Percentiles rank a stretch among this genome's conserved stretches.
Evolutionary conservation across 2,797 vertebrate species (phyloP).

Genomic region (Glossophaga mutica): DNA sequence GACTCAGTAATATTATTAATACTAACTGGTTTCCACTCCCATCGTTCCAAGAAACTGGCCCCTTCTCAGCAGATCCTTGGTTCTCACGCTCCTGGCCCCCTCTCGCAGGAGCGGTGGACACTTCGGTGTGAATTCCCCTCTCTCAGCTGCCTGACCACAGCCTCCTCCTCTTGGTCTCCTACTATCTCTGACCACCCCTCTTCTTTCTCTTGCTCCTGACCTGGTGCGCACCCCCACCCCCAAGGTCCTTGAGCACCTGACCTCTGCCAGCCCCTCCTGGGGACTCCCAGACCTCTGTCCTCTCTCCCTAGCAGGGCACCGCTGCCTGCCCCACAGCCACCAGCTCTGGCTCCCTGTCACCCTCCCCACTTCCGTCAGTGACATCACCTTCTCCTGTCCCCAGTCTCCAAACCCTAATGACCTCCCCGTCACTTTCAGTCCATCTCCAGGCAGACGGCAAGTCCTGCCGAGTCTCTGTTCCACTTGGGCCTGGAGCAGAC

Average conservation of each 20-base stretch:
- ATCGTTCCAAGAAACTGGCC: neutral
- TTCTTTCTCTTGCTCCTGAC: neutral
- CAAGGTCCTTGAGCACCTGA: neutral
- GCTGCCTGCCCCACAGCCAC: neutral
- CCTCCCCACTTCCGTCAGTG: neutral
- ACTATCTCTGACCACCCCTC: neutral
- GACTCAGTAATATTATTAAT: neutral
- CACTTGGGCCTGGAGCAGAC: neutral
- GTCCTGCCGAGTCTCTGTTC: neutral
- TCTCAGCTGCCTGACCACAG: neutral
- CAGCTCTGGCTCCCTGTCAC: neutral
- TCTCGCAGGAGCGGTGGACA: fast-evolving
- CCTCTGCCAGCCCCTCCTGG: neutral
- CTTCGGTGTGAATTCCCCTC: neutral
- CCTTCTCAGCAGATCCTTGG: neutral
- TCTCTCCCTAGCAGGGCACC: neutral
- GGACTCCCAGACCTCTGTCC: neutral
- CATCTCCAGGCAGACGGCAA: neutral
- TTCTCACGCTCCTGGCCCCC: neutral
- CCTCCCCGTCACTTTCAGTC: neutral
- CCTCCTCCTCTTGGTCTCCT: neutral
- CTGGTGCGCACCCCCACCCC: neutral
- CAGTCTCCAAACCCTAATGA: neutral
- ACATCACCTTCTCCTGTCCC: neutral
- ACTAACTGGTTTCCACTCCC: neutral